Evolutionary conservation across 1,140 invertebrate genomes (phyloP).

Genomic region (Drosophila tropicalis): DNA sequence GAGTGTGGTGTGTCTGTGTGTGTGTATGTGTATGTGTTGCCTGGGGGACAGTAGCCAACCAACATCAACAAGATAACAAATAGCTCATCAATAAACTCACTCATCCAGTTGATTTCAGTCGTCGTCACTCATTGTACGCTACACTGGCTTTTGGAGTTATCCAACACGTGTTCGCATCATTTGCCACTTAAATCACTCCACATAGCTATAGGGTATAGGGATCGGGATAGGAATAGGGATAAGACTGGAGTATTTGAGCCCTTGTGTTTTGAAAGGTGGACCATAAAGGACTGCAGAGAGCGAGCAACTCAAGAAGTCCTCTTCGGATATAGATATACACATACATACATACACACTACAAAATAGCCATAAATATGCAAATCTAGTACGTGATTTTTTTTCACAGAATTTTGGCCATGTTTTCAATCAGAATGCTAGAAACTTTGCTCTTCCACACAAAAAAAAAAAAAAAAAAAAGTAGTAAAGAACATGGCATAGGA

Average conservation of each 20-base stretch:
- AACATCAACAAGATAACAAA: constrained; percentile 14
- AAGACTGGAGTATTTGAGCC: background rate
- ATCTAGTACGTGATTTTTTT: constrained; percentile 69
- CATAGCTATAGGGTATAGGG: background rate
- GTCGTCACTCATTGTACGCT: constrained; percentile 12
- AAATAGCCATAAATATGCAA: constrained; percentile 62
- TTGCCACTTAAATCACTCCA: constrained; percentile 2
- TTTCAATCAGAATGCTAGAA: constrained; percentile 20
- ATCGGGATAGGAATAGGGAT: constrained; percentile 3
- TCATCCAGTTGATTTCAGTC: constrained; percentile 14
- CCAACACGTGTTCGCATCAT: constrained; percentile 8
- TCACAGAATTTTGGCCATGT: constrained; percentile 5
- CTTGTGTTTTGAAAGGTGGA: background rate
- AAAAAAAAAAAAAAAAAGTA: background rate
- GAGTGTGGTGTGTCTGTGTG: background rate
- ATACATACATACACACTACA: background rate
- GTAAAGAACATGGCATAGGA: no score
- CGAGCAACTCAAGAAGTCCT: constrained; percentile 5
- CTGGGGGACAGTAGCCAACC: constrained; percentile 3
- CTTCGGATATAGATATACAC: background rate
- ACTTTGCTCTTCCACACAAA: background rate
- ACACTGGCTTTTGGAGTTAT: constrained; percentile 17
- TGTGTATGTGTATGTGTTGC: background rate
- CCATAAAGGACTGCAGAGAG: no score
- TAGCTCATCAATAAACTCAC: constrained; percentile 15